These are phyloP conservation scores for Xenopus laevis DNA, from an alignment of 2,113 vertebrate species.

Conservation along the genomic window DNA sequence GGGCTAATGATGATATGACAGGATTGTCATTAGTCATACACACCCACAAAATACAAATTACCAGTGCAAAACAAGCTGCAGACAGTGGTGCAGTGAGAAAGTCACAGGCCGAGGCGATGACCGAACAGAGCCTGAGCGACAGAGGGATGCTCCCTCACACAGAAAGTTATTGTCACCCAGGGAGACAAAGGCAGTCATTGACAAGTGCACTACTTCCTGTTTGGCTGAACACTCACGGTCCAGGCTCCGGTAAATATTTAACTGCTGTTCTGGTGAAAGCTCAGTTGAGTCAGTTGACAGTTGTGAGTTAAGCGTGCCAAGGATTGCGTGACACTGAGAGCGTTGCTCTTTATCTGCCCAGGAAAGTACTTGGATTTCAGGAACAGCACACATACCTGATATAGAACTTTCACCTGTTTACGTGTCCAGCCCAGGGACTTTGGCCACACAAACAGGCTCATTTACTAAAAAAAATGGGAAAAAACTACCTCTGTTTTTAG, in stretches of 20 bases:
- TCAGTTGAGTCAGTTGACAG: slow-evolving; percentile 1
- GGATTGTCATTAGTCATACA: too few relatives aligned
- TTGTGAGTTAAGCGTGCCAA: not conserved
- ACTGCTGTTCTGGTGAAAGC: not conserved
- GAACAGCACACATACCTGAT: not conserved
- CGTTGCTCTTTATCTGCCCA: not conserved
- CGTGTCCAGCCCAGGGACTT: not conserved
- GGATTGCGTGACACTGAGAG: slow-evolving; percentile 4
- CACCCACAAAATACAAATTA: too few relatives aligned
- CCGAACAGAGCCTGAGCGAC: too few relatives aligned
- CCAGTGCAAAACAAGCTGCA: too few relatives aligned
- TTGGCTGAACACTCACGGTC: not conserved
- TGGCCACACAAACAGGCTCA: not conserved
- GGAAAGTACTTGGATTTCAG: not conserved
- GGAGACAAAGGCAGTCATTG: too few relatives aligned
- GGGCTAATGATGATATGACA: too few relatives aligned
- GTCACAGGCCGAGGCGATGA: too few relatives aligned
- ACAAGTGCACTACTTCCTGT: not conserved
- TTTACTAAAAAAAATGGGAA: too few relatives aligned
- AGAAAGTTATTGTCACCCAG: too few relatives aligned
- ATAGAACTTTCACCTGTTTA: not conserved
- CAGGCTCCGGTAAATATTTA: slow-evolving; percentile 24
- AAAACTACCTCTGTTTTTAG: too few relatives aligned
- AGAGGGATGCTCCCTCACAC: too few relatives aligned
- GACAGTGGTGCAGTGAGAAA: too few relatives aligned